Percentiles rank a stretch among this genome's conserved stretches.
Evolutionary conservation across 2,888 invertebrate species (phyloP).

Genomic region (Hypselothyrea guttata): DNA sequence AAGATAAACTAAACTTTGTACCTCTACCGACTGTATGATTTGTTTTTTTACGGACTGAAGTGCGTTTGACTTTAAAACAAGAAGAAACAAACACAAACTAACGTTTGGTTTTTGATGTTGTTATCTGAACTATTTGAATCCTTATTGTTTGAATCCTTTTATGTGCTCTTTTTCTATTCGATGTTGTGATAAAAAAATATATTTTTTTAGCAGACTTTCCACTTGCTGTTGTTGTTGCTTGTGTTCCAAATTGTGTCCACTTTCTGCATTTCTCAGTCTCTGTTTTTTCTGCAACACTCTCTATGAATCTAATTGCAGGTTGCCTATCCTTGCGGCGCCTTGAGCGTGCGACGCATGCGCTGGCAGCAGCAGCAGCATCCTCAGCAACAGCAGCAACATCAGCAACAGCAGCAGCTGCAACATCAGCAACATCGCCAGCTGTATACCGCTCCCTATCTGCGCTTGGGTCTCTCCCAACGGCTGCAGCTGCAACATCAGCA

Average conservation of each 20-base stretch:
- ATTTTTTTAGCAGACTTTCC: slow-evolving; percentile 11
- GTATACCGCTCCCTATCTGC: slow-evolving; percentile 25
- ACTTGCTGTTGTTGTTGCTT: slow-evolving; percentile 31
- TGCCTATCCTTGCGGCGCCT: slow-evolving; percentile 55
- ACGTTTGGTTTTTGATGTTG: slow-evolving; percentile 42
- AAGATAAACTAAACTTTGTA: slow-evolving; percentile 35
- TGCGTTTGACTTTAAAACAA: slow-evolving; percentile 55
- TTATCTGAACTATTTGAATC: slow-evolving; percentile 38
- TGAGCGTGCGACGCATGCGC: slow-evolving; percentile 61
- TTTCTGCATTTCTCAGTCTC: slow-evolving; percentile 32
- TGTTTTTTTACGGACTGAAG: slow-evolving; percentile 23
- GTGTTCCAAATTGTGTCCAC: slow-evolving; percentile 31
- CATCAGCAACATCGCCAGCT: slow-evolving; percentile 33
- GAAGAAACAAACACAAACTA: slow-evolving; percentile 31
- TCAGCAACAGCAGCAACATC: slow-evolving; percentile 33
- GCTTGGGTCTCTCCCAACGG: slow-evolving; percentile 25
- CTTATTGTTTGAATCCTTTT: slow-evolving; percentile 2
- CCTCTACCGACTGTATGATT: slow-evolving; percentile 37
- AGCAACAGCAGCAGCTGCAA: slow-evolving; percentile 34
- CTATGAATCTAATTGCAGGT: slow-evolving; percentile 60
- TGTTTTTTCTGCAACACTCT: slow-evolving; percentile 35
- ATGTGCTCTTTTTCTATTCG: slow-evolving; percentile 36
- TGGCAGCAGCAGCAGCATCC: slow-evolving; percentile 47
- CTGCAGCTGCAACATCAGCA: slow-evolving; percentile 35
- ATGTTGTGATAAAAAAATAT: slow-evolving; percentile 44